Evolutionary conservation across 2,113 vertebrate genomes (phyloP), one percentile per base, ranked within the genome.

Genomic region (Cyanistes caeruleus): DNA sequence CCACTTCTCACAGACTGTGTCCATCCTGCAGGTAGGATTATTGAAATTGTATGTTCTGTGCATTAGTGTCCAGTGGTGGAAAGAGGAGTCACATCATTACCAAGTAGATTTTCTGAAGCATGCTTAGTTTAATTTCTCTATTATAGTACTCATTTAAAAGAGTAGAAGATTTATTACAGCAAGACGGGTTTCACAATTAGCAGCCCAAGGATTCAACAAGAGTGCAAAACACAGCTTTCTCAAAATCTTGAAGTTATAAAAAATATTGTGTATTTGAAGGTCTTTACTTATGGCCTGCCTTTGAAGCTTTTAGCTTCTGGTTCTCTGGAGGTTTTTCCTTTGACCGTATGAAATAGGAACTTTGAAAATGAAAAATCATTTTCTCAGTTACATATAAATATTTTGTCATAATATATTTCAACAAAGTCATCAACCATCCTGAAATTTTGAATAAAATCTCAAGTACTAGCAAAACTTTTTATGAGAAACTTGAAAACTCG

Each of bases 1-100:
- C 90, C 99, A 99, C 97, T 99, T 99, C 97, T 99, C 99, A 2
- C 99, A 99, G 98, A 99, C 99, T 0, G 99, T 99, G 95, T 99
- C 99, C 92, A 99, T 99, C 97, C 98, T 99, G 68, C 99, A 99
- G 99, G 99, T 99, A 99, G 98, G 98, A 87, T 97, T 89, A 93
- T 52, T 94, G 84, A 69, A 95, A 73, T 65, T 94, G 28, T 72
- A 15, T 79, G 72, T 85, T 91, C 68, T 52, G 64, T 95, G 52
- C 65, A 15, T 39, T 86, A 37, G 41, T 51, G 62, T 76, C 78
- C 49, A 76, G 39, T 89, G 70, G 24, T 87, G 62, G 51, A 94
- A 89, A 23, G 21, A 74, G 15, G 17, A 93, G 58, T 87, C 53
- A 9, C 12, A 6, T 78, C 41, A 35, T 48, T 65, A 37, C 14